Evolutionary conservation across 2,797 vertebrate genomes (phyloP), one percentile per base, ranked within the genome.

Genomic region (Malacoctenus gilli): DNA sequence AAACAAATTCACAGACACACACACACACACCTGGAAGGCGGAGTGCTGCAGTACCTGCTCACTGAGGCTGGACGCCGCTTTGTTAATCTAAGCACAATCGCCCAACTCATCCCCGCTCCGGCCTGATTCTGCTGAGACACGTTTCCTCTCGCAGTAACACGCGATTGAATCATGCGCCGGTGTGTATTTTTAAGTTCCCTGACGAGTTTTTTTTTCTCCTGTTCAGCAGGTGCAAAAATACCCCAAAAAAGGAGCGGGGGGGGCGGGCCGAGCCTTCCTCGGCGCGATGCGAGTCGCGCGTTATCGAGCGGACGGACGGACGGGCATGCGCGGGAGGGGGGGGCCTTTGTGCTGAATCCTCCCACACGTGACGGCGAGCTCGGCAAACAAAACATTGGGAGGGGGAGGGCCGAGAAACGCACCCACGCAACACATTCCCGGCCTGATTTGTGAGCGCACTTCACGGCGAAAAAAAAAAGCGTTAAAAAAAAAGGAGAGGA

Each of bases 391-490:
- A 71, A 53, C 19, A 11, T 9, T 37, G 44, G 46, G 41, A 44
- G n/a, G n/a, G n/a, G n/a, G n/a, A n/a, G n/a, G n/a, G n/a, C 54
- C 1, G 1, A 61, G 37, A 21, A 52, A 57, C 65, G 68, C 56
- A 72, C 58, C 22, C 56, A 51, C 65, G 56, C 64, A 34, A 39
- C 31, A 36, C 60, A 49, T 18, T 14, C 58, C 31, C 60, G 18
- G 13, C 61, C 56, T 51, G n/a, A 47, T 68, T 50, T 37, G 53
- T 57, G 59, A 77, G 84, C 72, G 79, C 79, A 74, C 75, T 79
- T 80, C 53, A 56, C 55, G 52, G 77, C 36, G 9, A 68, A 37
- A 62, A 41, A 13, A 0, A 7, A 35, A 30, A 55, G n/a, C n/a
- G n/a, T n/a, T 52, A 14, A 46, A 42, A 57, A 42, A 44, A 56